Evolutionary conservation across 1,140 invertebrate genomes (phyloP).

Genomic region (Listronotus bonariensis): DNA sequence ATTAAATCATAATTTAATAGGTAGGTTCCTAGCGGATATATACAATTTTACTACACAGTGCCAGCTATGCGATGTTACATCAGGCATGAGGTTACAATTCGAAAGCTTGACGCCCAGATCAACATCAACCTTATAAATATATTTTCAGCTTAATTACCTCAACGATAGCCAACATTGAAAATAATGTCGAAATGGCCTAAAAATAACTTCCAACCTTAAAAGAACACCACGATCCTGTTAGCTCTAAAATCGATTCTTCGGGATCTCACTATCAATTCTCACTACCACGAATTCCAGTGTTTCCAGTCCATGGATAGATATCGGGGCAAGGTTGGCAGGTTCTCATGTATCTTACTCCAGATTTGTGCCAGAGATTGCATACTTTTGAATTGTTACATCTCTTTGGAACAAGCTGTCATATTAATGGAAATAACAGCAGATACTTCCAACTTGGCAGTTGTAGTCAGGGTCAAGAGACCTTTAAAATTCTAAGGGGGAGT

Average conservation of each 20-base stretch:
- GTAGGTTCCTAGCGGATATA: constrained; percentile 13
- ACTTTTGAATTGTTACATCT: constrained; percentile 91
- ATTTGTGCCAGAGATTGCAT: constrained; percentile 94
- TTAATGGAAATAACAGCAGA: no score
- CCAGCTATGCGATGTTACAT: constrained; percentile 38
- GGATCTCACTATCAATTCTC: constrained; percentile 84
- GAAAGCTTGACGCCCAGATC: constrained; percentile 41
- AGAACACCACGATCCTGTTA: constrained; percentile 11
- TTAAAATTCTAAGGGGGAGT: no score
- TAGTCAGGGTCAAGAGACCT: no score
- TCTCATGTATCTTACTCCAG: constrained; percentile 89
- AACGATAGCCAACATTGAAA: constrained; percentile 28
- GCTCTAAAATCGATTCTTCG: constrained; percentile 59
- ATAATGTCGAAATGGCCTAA: constrained; percentile 39
- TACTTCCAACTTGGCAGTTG: no score
- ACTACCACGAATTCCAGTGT: constrained; percentile 84
- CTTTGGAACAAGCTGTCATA: no score
- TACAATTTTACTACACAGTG: constrained; percentile 31
- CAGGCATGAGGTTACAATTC: constrained; percentile 36
- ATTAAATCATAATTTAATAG: constrained; percentile 35
- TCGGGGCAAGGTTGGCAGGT: constrained; percentile 92
- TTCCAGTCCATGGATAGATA: constrained; percentile 91
- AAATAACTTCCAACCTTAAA: constrained; percentile 32
- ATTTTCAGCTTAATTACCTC: constrained; percentile 9
- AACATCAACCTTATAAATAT: constrained; percentile 36